Evolutionary conservation across 2,888 invertebrate species (phyloP).

Genomic region (Meganola albula): DNA sequence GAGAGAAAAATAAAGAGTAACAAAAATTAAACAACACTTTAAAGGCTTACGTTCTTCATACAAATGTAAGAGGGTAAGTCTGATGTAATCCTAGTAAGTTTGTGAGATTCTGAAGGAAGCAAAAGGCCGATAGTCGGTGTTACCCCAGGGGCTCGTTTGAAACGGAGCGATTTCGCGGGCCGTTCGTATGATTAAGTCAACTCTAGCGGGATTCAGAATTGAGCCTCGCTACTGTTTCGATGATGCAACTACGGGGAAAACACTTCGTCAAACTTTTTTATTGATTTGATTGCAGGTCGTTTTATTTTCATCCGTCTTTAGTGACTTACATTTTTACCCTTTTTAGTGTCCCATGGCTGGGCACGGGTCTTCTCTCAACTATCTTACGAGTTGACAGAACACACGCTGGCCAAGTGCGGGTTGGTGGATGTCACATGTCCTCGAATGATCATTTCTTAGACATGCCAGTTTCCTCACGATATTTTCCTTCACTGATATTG

Average conservation of each 20-base stretch:
- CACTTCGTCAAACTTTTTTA: constrained; percentile 19
- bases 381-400: too few species aligned
- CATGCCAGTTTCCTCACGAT: too few species aligned
- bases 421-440: too few species aligned
- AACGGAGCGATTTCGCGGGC: constrained; percentile 67
- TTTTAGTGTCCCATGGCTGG: too few species aligned
- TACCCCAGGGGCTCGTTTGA: constrained; percentile 67
- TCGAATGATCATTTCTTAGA: too few species aligned
- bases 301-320: background rate
- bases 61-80: constrained; percentile 42
- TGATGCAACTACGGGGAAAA: constrained; percentile 25
- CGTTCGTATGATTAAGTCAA: constrained; percentile 75
- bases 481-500: too few species aligned
- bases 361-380: too few species aligned
- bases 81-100: constrained; percentile 55
- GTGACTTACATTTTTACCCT: too few species aligned
- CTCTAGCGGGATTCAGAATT: constrained; percentile 59
- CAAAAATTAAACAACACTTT: constrained; percentile 48
- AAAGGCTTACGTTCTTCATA: constrained; percentile 46
- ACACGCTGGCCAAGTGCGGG: too few species aligned
- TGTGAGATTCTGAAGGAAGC: constrained; percentile 35
- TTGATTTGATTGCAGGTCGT: constrained; percentile 15
- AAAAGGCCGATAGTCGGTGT: constrained; percentile 52
- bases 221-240: constrained; percentile 31
- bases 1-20: constrained; percentile 37